A percentile compares a stretch with the other conserved stretches of the same genome.
phyloP scores from a whole-genome alignment of 2,888 invertebrate species.

The Drosophila antonietae region DNA sequence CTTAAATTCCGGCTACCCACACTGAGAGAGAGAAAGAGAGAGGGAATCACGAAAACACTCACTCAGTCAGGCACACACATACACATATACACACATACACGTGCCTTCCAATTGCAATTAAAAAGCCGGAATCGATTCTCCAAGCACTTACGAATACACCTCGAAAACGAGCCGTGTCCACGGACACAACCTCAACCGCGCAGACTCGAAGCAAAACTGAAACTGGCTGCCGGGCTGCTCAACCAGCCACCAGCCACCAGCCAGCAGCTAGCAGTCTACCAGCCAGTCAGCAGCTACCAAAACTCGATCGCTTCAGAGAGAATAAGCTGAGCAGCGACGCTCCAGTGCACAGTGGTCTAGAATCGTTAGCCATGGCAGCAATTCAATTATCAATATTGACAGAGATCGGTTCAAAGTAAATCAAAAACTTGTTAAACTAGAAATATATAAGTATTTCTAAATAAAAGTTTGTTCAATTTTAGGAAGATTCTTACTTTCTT shows the following conservation, averaged over 20 bases:
- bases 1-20: constrained; percentile 46
- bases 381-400: background rate
- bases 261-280: background rate
- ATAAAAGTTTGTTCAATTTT: background rate
- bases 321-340: constrained; percentile 58
- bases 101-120: constrained; percentile 76
- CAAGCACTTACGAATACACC: constrained; percentile 63
- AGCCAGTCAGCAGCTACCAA: constrained; percentile 49
- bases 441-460: background rate
- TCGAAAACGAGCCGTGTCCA: constrained; percentile 37
- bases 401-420: background rate
- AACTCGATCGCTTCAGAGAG: constrained; percentile 72
- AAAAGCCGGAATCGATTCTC: constrained; percentile 69
- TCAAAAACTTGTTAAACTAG: background rate
- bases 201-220: constrained; percentile 72
- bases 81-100: constrained; percentile 24
- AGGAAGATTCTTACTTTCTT: background rate
- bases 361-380: constrained; percentile 9
- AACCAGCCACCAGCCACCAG: constrained; percentile 28
- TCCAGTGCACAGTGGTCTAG: constrained; percentile 54
- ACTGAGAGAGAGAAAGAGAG: background rate
- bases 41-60: constrained; percentile 7
- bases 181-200: constrained; percentile 65
- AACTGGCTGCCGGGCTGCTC: constrained; percentile 58
- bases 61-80: background rate